Evolutionary conservation across 2,888 invertebrate species (phyloP), one percentile per base, ranked within the genome.

Genomic region (Laothoe populi): DNA sequence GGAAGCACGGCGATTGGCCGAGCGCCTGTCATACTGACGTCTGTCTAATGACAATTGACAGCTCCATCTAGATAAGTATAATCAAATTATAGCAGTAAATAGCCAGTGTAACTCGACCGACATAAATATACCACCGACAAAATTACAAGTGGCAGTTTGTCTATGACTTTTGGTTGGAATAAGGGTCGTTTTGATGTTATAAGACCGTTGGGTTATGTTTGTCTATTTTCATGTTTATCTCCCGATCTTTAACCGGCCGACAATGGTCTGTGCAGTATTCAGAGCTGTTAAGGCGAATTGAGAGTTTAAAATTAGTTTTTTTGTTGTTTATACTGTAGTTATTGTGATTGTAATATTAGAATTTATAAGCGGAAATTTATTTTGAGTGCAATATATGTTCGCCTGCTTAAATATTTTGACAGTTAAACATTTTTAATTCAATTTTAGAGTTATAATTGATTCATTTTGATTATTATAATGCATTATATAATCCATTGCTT

Each of bases 31-130:
- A 84, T 83, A 78, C 81, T 84, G 83, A 86, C 84, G 78, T 82
- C 81, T 70, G 65, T 71, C 70, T 86, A 86, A 87, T 82, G 69
- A 70, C 85, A 84, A 88, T 88, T 85, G 90, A 90, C 90, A 83
- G 86, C 79, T 87, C 71, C 84, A 90, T 91, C 88, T 77, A 84
- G 92, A 92, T 92, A 91, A 82, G 71, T 75, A 73, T 91, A 91
- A 91, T 91, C 90, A 81, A 86, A 86, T 86, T 86, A 86, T 79
- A 68, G 64, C 44, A 31, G 53, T 64, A 66, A 65, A 63, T 63
- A 57, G 46, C 53, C 44, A 38, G 16, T 53, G 44, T 57, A 35
- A 38, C 42, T 23, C 46, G 48, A 74, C 75, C 44, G 66, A 26
- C 0, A 62, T 68, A 62, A 4, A 4, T 61, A 49, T 67, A 16